Evolutionary conservation across 2,888 invertebrate species (phyloP).

Genomic region (Stegophylla sp.): DNA sequence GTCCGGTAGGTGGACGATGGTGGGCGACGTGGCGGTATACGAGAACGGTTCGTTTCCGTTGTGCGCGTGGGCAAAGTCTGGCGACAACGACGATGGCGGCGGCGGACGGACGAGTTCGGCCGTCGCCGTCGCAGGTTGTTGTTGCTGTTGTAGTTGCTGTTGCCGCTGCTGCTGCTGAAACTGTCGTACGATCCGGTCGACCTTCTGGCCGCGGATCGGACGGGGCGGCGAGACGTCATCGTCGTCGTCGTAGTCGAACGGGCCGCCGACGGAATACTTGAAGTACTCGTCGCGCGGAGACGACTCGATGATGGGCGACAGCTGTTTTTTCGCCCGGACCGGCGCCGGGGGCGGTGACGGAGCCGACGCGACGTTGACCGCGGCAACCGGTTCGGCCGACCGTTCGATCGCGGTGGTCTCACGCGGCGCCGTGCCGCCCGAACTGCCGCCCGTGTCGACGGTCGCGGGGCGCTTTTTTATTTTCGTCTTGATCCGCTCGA

Average conservation of each 20-base stretch:
- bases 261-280: slow-evolving; percentile 70
- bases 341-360: slow-evolving; percentile 52
- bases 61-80: slow-evolving; percentile 70
- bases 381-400: slow-evolving; percentile 23
- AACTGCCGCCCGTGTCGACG: background rate
- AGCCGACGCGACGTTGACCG: background rate
- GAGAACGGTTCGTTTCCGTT: slow-evolving; percentile 83
- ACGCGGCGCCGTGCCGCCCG: background rate
- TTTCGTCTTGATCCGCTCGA: slow-evolving; percentile 51
- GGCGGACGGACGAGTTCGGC: slow-evolving; percentile 66
- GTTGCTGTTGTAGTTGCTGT: background rate
- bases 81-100: slow-evolving; percentile 67
- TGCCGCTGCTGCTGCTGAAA: slow-evolving; percentile 65
- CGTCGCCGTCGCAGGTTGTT: slow-evolving; percentile 63
- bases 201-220: slow-evolving; percentile 63
- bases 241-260: slow-evolving; percentile 66
- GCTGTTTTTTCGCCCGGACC: slow-evolving; percentile 71
- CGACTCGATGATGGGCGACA: slow-evolving; percentile 79
- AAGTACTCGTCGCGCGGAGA: slow-evolving; percentile 69
- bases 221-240: slow-evolving; percentile 16
- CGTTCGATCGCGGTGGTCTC: slow-evolving; percentile 24
- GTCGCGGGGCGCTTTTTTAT: slow-evolving; percentile 29
- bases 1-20: slow-evolving; percentile 46
- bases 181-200: slow-evolving; percentile 78
- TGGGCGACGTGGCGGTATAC: slow-evolving; percentile 68